Conservation (phyloP, 2,113 vertebrate genomes). For the Catharus minimus region DNA sequence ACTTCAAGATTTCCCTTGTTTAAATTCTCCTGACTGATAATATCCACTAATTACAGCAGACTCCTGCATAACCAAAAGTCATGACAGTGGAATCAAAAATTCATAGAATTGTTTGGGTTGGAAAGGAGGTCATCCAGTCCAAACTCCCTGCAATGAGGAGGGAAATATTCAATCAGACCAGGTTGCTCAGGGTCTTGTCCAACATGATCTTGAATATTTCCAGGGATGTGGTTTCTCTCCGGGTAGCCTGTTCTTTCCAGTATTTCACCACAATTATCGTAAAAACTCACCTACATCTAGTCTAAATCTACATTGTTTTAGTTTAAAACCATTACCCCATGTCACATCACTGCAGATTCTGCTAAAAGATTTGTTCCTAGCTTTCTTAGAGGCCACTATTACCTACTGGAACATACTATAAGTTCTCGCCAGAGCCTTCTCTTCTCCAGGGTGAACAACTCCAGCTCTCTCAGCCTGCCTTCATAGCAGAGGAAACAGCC, state of each 20-base stretch:
- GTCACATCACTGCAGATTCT: background rate
- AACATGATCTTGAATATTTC: background rate
- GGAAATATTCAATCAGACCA: background rate
- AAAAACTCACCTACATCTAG: background rate
- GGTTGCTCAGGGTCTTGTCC: background rate
- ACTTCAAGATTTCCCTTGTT: background rate
- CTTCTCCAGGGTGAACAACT: background rate
- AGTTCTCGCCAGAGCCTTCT: background rate
- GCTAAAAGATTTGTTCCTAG: background rate
- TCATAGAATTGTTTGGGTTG: background rate
- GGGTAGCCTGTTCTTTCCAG: background rate
- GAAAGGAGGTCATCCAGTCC: background rate
- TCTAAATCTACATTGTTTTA: background rate
- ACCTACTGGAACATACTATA: background rate
- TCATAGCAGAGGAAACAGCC: background rate
- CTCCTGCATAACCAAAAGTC: background rate
- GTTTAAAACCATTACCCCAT: background rate
- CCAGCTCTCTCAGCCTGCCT: background rate
- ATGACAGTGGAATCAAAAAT: background rate
- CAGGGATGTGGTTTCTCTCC: background rate
- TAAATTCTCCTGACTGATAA: background rate
- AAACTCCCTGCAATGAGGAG: rapidly evolving
- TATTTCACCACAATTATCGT: background rate
- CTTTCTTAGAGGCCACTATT: background rate
- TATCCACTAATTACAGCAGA: background rate